Percentiles rank a stretch among this genome's conserved stretches.
Conservation (phyloP, 2,888 invertebrate genomes). For the Zonitis immaculata region DNA sequence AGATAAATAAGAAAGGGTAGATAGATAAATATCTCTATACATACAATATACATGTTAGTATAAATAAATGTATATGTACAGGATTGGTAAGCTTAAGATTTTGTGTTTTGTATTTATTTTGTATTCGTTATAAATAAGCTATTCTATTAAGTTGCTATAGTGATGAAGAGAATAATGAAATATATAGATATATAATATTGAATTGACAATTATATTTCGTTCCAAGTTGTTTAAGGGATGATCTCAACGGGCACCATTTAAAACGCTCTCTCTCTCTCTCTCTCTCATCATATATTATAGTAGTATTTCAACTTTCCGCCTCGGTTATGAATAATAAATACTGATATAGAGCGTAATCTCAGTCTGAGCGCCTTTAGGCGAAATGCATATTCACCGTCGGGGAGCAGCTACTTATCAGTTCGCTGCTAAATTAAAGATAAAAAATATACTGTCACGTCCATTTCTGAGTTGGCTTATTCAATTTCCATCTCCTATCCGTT, state of each 20-base stretch:
- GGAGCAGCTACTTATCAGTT: conserved; percentile 45
- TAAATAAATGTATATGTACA: too few relatives aligned
- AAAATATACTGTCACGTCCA: conserved; percentile 49
- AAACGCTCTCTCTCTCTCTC: conserved; percentile 44
- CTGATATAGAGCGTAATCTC: conserved; percentile 48
- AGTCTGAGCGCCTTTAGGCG: conserved; percentile 37
- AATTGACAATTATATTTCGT: conserved; percentile 28
- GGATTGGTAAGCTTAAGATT: conserved; percentile 32
- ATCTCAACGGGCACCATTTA: conserved; percentile 43
- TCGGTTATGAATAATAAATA: conserved; percentile 49
- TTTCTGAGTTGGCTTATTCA: conserved; percentile 48
- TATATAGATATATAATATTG: too few relatives aligned
- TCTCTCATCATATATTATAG: conserved; percentile 46
- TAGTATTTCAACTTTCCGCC: conserved; percentile 46
- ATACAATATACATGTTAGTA: too few relatives aligned
- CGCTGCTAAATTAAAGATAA: conserved; percentile 50
- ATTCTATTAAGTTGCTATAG: conserved; percentile 38
- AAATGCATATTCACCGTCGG: conserved; percentile 45
- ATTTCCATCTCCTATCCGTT: conserved; percentile 42
- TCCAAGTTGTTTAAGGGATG: conserved; percentile 33
- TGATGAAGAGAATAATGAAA: conserved; percentile 27
- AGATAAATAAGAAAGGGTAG: conserved; percentile 25
- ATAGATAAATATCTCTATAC: too few relatives aligned
- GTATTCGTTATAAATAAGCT: conserved; percentile 31
- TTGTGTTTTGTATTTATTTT: conserved; percentile 33